phyloP scores from a whole-genome alignment of 2,888 invertebrate species.

The Tanytarsus gracilentus region DNA sequence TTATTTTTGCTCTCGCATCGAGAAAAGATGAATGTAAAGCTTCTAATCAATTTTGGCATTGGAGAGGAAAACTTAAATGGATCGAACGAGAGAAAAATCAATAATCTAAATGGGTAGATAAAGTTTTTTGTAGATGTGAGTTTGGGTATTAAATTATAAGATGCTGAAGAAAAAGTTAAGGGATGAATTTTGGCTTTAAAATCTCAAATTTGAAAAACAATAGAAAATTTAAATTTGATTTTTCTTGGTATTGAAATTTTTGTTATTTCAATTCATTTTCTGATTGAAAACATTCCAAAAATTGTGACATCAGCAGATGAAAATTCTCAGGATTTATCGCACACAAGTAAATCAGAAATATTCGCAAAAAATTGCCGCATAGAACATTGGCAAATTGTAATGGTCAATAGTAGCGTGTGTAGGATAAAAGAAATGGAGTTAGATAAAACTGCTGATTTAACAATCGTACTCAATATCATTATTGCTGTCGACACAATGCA shows the following conservation, averaged over 20 bases:
- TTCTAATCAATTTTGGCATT: slow-evolving; percentile 11
- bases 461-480: neutral
- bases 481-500: neutral
- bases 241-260: no score
- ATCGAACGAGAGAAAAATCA: slow-evolving; percentile 4
- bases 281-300: no score
- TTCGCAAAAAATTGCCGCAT: no score
- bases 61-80: neutral
- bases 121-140: slow-evolving; percentile 1
- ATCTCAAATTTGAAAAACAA: neutral
- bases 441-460: slow-evolving; percentile 12
- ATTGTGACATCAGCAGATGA: no score
- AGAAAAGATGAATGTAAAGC: neutral
- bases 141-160: no score
- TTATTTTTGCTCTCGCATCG: neutral
- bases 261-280: no score
- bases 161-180: no score
- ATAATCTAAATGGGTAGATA: slow-evolving; percentile 10
- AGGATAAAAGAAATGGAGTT: neutral
- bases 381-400: no score
- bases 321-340: neutral
- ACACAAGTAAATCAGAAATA: no score
- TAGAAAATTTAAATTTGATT: no score
- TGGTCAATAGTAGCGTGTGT: no score
- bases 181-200: no score